Conservation (phyloP, 2,113 vertebrate genomes). For the Eurypyga helias region DNA sequence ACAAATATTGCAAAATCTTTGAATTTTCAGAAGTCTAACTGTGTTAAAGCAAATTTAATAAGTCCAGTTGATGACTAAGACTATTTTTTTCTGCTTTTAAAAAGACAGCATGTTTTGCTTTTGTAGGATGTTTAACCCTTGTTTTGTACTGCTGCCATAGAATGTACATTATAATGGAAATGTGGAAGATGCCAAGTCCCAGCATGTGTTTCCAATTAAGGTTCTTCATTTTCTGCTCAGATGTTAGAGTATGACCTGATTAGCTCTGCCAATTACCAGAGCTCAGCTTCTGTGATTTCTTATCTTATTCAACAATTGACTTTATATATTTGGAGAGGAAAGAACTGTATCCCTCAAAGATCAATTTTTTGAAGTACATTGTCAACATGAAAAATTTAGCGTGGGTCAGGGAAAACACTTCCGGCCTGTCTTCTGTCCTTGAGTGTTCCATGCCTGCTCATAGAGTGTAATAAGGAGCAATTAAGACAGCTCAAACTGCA, state of each 20-base stretch:
- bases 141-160: background rate
- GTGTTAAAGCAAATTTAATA: background rate
- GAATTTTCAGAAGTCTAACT: background rate
- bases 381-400: background rate
- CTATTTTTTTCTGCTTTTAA: background rate
- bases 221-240: slow-evolving; percentile 19
- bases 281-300: background rate
- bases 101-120: background rate
- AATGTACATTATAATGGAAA: background rate
- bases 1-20: background rate
- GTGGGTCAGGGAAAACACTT: background rate
- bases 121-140: background rate
- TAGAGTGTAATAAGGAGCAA: background rate
- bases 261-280: background rate
- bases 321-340: background rate
- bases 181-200: background rate
- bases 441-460: background rate
- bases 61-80: background rate
- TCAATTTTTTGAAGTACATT: background rate
- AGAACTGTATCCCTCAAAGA: background rate
- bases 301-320: background rate
- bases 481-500: background rate
- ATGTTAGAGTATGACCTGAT: slow-evolving; percentile 10
- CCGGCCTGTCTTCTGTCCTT: background rate
- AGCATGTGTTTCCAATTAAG: background rate